Evolutionary conservation across 2,888 invertebrate species (phyloP).

Genomic region (Scotopteryx bipunctaria): DNA sequence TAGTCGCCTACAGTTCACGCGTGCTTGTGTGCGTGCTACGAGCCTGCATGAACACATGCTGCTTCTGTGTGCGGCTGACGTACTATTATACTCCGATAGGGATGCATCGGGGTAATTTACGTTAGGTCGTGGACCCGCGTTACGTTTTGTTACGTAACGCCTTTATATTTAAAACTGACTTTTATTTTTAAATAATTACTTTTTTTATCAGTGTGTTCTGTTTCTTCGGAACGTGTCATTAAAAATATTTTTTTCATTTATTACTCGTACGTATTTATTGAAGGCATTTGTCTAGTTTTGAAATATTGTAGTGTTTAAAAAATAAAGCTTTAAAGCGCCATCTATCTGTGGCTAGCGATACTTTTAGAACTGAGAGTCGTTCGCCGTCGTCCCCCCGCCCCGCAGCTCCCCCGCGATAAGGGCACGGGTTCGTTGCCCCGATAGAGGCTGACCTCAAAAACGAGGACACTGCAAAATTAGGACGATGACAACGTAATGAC

Average conservation of each 20-base stretch:
- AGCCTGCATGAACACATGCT: conserved; percentile 42
- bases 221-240: neutral
- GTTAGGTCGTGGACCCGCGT: conserved; percentile 44
- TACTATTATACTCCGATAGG: conserved; percentile 48
- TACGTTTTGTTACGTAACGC: conserved; percentile 32
- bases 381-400: conserved; percentile 51
- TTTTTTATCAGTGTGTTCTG: neutral
- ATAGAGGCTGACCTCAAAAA: conserved; percentile 87
- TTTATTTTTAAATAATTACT: conserved; percentile 2
- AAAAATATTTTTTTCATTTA: neutral
- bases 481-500: conserved; percentile 82
- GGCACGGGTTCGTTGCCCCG: conserved; percentile 83
- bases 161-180: conserved; percentile 24
- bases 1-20: conserved; percentile 34
- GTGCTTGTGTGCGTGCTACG: conserved; percentile 46
- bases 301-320: neutral
- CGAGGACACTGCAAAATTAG: conserved; percentile 87
- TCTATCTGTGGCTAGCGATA: conserved; percentile 65
- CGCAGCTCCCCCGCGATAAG: conserved; percentile 75
- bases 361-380: conserved; percentile 42
- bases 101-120: conserved; percentile 54
- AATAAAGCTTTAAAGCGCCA: conserved; percentile 52
- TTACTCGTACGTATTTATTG: neutral
- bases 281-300: too few relatives aligned
- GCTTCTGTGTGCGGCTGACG: conserved; percentile 38